Percentiles rank a stretch among this genome's conserved stretches.
phyloP scores from a whole-genome alignment of 2,797 vertebrate genomes.

The Melanotaenia boesemani region DNA sequence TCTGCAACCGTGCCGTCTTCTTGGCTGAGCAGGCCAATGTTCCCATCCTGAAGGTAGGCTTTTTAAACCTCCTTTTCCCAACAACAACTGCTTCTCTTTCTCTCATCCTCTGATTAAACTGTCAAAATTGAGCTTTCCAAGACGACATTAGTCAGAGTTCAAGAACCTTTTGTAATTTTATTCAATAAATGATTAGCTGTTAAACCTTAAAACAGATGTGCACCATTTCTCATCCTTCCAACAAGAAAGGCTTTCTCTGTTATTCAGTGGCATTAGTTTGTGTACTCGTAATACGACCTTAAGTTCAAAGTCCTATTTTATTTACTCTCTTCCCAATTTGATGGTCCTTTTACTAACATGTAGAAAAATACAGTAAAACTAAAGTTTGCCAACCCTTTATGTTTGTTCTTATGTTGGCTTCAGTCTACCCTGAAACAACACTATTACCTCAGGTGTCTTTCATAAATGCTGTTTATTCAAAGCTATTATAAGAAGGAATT shows the following conservation, averaged over 20 bases:
- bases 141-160: neutral
- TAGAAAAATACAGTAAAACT: neutral
- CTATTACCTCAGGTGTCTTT: neutral
- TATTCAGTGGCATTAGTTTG: no score
- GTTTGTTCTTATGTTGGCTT: no score
- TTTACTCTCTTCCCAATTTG: no score
- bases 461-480: neutral
- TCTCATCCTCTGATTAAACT: no score
- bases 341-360: neutral
- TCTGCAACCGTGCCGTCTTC: slow-evolving; percentile 97
- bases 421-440: neutral
- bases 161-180: no score
- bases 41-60: slow-evolving; percentile 90
- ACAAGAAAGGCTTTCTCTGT: neutral
- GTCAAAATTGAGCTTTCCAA: neutral
- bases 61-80: neutral
- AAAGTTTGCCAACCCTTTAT: neutral
- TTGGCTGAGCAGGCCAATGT: slow-evolving; percentile 90
- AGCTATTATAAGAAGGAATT: neutral
- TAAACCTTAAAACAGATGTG: no score
- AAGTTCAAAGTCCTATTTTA: no score
- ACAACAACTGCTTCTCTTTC: neutral
- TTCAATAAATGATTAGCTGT: no score
- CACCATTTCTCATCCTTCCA: neutral
- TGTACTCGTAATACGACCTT: no score